Base-by-base conservation (phyloP, 2,797 vertebrate species). In the Podargus strigoides region DNA sequence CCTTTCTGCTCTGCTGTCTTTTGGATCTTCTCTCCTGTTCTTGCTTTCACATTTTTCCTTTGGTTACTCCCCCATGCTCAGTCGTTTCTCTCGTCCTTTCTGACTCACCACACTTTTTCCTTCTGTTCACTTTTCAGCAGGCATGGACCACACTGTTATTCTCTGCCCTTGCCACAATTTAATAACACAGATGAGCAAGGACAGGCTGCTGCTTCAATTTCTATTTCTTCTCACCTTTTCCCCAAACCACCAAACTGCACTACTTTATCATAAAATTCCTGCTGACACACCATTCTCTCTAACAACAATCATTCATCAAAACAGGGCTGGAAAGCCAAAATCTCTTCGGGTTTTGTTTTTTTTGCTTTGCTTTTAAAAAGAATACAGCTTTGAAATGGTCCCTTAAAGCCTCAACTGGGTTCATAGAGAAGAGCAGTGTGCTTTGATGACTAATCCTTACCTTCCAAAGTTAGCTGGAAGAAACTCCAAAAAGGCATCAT, bases 401-500 rank as follows among this genome's bases (percentile, higher is more conserved):
- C 39, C 56, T 39, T 2, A 12, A 49, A 88, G 47, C 39, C 73
- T 8, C 9, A 49, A 34, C 19, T 0, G 17, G 58, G 66, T 63
- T 87, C 41, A 41, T 30, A 10, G 1, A 42, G 36, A 42, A 32
- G 76, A 34, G 46, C 30, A 20, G 44, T 3, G 34, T 6, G 47
- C 74, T 88, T n/a, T 10, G 41, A 60, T 70, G 95, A 96, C 79
- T 87, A 92, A 92, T 80, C 77, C 98, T 98, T 98, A 99, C 99
- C 99, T 99, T 98, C 99, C 99, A 98, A 99, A 99, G 98, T 99
- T 99, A 94, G 99, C 99, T 85, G 99, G 99, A 96, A 99, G 98
- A 98, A 99, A 99, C 98, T 99, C 99, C 97, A 99, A 98, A 98
- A 99, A 99, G 98, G 99, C 99, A 98, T 99, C 99, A 22, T 99